Conservation (phyloP, 2,113 vertebrate species). For the Strix uralensis region DNA sequence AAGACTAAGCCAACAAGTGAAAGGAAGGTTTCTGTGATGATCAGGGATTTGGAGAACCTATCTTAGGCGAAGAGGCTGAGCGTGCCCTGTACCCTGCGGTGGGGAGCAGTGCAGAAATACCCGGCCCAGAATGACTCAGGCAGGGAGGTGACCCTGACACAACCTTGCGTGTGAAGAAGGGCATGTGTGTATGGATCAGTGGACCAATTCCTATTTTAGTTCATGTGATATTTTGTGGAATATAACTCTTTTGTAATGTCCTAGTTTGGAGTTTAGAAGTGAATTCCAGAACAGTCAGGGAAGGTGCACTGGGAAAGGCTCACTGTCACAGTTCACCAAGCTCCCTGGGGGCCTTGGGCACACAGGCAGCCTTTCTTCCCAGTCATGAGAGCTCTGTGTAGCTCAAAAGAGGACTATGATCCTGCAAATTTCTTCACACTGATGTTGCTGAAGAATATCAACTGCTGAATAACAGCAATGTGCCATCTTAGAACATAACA, state of each 20-base stretch:
- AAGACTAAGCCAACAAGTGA: not conserved
- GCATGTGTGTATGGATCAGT: accelerated
- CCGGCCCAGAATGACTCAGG: no score
- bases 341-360: not conserved
- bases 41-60: not conserved
- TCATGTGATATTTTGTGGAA: not conserved
- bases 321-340: no score
- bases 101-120: not conserved
- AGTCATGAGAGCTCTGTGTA: accelerated
- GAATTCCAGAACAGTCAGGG: not conserved
- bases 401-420: not conserved
- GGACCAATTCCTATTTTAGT: not conserved
- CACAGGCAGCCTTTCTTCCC: not conserved
- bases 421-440: not conserved
- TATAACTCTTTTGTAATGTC: not conserved
- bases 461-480: not conserved
- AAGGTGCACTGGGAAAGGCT: not conserved
- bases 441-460: not conserved
- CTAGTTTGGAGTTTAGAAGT: not conserved
- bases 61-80: not conserved
- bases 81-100: not conserved
- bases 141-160: not conserved
- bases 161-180: no score
- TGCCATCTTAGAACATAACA: not conserved
- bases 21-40: not conserved